phyloP scores from a whole-genome alignment of 1,140 invertebrate species.

The Metopolophium dirhodum region DNA sequence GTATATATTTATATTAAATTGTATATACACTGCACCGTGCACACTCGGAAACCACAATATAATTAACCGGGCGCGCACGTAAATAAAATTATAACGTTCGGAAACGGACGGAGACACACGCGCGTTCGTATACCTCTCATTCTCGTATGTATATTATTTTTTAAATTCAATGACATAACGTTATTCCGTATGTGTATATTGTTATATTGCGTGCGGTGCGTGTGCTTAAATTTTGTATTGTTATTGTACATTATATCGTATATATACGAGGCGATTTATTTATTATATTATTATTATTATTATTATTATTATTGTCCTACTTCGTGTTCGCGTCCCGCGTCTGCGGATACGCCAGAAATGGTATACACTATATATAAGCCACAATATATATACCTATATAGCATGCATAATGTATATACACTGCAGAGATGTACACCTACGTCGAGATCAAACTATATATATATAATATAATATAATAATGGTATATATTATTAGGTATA shows the following conservation, averaged over 20 bases:
- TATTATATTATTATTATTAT: background rate
- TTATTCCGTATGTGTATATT: background rate
- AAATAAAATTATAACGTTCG: slow-evolving; percentile 50
- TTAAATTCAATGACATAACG: background rate
- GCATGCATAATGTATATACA: background rate
- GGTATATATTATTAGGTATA: background rate
- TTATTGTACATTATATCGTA: background rate
- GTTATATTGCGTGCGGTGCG: background rate
- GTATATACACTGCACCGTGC: background rate
- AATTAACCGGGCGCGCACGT: slow-evolving; percentile 34
- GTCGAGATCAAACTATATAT: background rate
- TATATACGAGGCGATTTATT: background rate
- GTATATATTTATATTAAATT: too few relatives aligned
- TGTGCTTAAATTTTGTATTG: background rate
- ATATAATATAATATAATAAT: background rate
- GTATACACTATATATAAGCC: background rate
- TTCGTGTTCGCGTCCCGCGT: background rate
- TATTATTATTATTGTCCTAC: background rate
- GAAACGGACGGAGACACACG: slow-evolving; percentile 38
- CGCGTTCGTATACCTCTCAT: background rate
- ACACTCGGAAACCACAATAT: slow-evolving; percentile 22
- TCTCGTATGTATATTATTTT: background rate
- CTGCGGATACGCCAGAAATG: background rate
- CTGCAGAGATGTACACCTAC: background rate
- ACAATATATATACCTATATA: background rate